Percentiles rank a stretch among this genome's conserved stretches.
These are phyloP conservation scores for Sebastes hopkinsi DNA, from an alignment of 2,797 vertebrate species.

Conservation along the genomic window DNA sequence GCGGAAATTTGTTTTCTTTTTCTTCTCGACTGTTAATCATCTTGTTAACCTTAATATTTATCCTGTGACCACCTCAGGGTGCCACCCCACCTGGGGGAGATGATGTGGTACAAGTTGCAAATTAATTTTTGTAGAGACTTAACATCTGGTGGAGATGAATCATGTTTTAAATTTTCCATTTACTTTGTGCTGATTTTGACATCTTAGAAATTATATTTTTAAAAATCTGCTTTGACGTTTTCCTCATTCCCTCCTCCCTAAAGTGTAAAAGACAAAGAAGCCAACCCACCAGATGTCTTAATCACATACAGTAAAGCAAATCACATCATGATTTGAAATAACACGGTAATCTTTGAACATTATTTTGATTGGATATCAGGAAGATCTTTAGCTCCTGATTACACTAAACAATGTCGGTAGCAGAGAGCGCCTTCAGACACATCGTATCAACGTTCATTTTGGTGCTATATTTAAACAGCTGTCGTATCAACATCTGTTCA, in stretches of 20 bases:
- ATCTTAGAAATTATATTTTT: background rate
- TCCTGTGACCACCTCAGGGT: background rate
- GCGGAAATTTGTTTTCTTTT: background rate
- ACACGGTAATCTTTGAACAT: background rate
- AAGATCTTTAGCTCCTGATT: background rate
- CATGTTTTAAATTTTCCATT: background rate
- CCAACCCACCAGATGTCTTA: background rate
- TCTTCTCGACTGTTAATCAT: background rate
- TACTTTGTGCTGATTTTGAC: background rate
- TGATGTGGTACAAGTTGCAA: background rate
- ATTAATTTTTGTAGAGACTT: too few species aligned
- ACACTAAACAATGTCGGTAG: background rate
- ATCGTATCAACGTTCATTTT: background rate
- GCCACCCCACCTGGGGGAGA: background rate
- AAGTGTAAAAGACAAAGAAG: background rate
- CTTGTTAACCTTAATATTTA: background rate
- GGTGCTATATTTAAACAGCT: conserved; percentile 21
- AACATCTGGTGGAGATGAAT: background rate
- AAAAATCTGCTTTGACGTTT: background rate
- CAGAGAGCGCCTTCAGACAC: background rate
- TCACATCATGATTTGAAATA: background rate
- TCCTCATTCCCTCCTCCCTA: background rate
- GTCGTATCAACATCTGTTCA: conserved; percentile 5
- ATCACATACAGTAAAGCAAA: background rate
- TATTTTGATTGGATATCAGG: background rate